Percentiles rank a stretch among this genome's conserved stretches.
phyloP scores from a whole-genome alignment of 1,140 invertebrate species.

The Zaprionus davidi region DNA sequence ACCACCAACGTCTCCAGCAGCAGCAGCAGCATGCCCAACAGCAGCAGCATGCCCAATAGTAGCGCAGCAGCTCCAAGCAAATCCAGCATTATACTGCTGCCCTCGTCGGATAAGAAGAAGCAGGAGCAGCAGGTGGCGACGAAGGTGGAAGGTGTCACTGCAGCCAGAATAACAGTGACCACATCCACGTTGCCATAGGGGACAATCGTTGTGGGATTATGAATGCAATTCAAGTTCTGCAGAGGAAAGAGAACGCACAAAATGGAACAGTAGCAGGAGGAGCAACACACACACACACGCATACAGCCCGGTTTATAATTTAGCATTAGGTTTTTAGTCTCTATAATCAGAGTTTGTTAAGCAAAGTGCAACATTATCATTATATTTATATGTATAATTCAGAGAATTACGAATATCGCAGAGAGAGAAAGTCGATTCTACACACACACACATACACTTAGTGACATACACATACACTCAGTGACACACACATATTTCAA shows the following conservation, averaged over 20 bases:
- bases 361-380: conserved; percentile 74
- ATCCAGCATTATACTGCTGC: not conserved
- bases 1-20: not conserved
- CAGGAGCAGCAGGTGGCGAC: conserved; percentile 6
- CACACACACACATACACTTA: conserved; percentile 1
- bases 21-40: conserved; percentile 4
- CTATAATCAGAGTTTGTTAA: conserved; percentile 60
- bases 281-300: conserved; percentile 26
- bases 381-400: conserved; percentile 39
- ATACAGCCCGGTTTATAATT: conserved; percentile 65
- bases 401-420: conserved; percentile 23
- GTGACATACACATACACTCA: not conserved
- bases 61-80: not conserved
- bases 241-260: conserved; percentile 59
- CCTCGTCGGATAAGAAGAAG: conserved; percentile 17
- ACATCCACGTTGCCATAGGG: conserved; percentile 43
- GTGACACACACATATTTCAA: conserved; percentile 6
- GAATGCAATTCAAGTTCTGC: not conserved
- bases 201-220: conserved; percentile 7
- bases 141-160: not conserved
- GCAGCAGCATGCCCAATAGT: not conserved
- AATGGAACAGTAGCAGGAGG: not conserved
- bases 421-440: not conserved
- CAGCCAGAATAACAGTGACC: conserved; percentile 10
- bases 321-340: conserved; percentile 68